Evolutionary conservation across 1,140 invertebrate genomes (phyloP).

Genomic region (Charaxes varanes): DNA sequence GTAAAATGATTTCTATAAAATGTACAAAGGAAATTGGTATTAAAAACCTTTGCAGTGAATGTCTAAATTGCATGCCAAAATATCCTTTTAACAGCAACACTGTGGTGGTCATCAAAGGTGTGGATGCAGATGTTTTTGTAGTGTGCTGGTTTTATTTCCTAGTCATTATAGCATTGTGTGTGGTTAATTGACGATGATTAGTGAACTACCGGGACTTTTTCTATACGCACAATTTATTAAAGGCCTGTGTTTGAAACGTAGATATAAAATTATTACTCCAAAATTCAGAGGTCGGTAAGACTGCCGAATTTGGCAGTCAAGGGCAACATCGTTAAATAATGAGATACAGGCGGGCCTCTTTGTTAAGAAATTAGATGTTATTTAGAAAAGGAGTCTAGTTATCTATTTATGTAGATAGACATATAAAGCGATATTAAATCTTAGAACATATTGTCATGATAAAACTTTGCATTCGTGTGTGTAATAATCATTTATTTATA

Average conservation of each 20-base stretch:
- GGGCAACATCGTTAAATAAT: too few relatives aligned
- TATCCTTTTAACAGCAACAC: background rate
- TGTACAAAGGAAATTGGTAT: background rate
- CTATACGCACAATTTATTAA: background rate
- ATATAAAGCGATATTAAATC: too few relatives aligned
- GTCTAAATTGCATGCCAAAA: background rate
- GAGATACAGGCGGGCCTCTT: too few relatives aligned
- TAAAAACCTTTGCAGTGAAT: background rate
- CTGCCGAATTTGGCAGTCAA: too few relatives aligned
- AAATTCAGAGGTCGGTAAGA: too few relatives aligned
- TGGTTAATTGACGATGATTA: constrained; percentile 4
- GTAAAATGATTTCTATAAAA: background rate
- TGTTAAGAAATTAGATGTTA: too few relatives aligned
- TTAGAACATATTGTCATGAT: too few relatives aligned
- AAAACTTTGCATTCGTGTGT: too few relatives aligned
- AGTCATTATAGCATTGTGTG: constrained; percentile 6
- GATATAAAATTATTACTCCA: background rate
- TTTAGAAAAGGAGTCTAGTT: too few relatives aligned
- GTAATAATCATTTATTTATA: too few relatives aligned
- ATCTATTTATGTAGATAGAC: too few relatives aligned
- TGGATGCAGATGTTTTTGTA: constrained; percentile 12
- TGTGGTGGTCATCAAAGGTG: constrained; percentile 13
- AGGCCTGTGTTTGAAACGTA: background rate
- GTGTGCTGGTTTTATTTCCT: constrained; percentile 1
- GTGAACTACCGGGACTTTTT: background rate